Base-by-base conservation (phyloP, 2,797 vertebrate genomes). In the Darevskia mixta region DNA sequence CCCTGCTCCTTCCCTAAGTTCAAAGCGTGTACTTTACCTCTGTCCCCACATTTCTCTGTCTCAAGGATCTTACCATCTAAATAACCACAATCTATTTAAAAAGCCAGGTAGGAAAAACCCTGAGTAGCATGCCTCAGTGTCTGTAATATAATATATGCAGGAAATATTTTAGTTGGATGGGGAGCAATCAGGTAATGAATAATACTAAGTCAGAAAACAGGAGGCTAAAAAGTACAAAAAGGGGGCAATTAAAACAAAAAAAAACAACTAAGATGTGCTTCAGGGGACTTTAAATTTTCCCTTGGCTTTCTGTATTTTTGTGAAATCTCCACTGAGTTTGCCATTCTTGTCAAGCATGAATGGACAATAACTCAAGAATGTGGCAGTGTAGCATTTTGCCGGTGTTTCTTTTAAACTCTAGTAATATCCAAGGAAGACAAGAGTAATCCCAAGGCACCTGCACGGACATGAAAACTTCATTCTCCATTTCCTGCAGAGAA, bases 401-500 rank as follows among this genome's bases (percentile, higher is more conserved):
- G 64, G 58, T 25, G 55, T 85, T 73, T 13, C 25, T 66, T 80
- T 80, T 66, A 61, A 88, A 29, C 41, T 80, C 7, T 13, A 35
- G n/a, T 29, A 73, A 66, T 75, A 58, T 13, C 86, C 25, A 73
- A 25, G 67, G 15, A 88, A 85, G 38, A 41, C 58, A 85, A 43
- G 38, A 45, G 29, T 4, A 73, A 55, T 45, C 61, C 77, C 58
- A 49, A 35, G 41, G 58, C 11, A 3, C 9, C 55, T 55, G 17
- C 32, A 38, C 18, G 32, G 38, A 55, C 67, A 85, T 89, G 55
- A 85, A 89, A 55, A 41, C 69, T 45, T 67, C 41, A 61, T 88
- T 80, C 69, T 38, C 67, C 41, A 80, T 80, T 88, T 89, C 69
- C 32, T 66, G 41, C 41, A 89, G 41, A 80, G 27, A 69, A 41